Evolutionary conservation across 2,888 invertebrate species (phyloP), one percentile per base, ranked within the genome.

Genomic region (Digitonthophagus gazella): DNA sequence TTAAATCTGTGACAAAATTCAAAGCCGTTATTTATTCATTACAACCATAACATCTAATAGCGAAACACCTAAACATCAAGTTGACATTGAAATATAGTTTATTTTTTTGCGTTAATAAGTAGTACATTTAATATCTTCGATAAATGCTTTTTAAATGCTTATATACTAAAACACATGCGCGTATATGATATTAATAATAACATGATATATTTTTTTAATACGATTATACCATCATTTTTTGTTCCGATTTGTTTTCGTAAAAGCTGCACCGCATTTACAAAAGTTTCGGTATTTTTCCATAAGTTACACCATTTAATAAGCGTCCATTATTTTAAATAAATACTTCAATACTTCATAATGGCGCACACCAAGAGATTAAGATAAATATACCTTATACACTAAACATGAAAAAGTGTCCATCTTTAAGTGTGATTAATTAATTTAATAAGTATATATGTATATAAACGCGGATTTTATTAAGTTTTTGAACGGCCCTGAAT

Each of bases 241-340:
- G 61, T 15, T 18, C 61, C 61, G 15, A 61, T 44, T 44, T 44
- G 8, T 18, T 16, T 19, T 20, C 18, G 20, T 61, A 61, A 61
- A 18, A 18, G 61, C 61, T 61, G 61, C 61, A 61, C 61, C 61
- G 61, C 61, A 18, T 18, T 61, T 61, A 61, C 18, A 61, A 20
- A 61, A 11, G n/a, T 20, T 16, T 18, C 61, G 16, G 61, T 18
- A 18, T 61, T 61, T 61, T 16, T n/a, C 18, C 18, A 18, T 61
- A 18, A 19, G 18, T 20, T 8, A 16, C 6, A 14, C 16, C 58
- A 19, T 19, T n/a, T 18, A 8, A 57, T 57, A 14, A 57, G 14
- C 16, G 57, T 57, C 57, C 57, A 57, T 57, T 57, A 15, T 16
- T n/a, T n/a, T n/a, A n/a, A n/a, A n/a, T n/a, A n/a, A n/a, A 11